Conservation (phyloP, 2,797 vertebrate species). For the Lindbergichthys nudifrons region DNA sequence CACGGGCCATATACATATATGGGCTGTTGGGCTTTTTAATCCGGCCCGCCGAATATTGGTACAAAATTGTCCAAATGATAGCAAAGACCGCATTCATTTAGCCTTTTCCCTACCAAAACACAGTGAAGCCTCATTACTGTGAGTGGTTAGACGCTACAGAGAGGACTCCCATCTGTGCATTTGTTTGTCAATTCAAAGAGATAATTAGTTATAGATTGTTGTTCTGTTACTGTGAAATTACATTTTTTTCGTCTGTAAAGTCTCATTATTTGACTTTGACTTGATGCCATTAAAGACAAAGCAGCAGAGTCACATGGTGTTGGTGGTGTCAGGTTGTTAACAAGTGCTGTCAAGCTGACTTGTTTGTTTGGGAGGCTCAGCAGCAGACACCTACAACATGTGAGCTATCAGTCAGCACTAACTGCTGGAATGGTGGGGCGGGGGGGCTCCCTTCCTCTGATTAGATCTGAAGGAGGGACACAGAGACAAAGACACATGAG, state of each 20-base stretch:
- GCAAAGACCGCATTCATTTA: too few species aligned
- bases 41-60: too few species aligned
- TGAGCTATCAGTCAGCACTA: constrained; percentile 17
- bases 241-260: background rate
- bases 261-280: background rate
- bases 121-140: background rate
- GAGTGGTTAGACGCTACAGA: background rate
- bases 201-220: constrained; percentile 31
- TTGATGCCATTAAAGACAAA: background rate
- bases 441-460: constrained; percentile 1
- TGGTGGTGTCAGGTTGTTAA: constrained; percentile 20
- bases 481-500: constrained; percentile 1
- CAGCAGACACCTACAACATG: background rate
- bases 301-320: background rate
- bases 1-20: too few species aligned
- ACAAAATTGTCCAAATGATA: too few species aligned
- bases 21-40: too few species aligned
- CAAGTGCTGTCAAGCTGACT: background rate
- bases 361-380: constrained; percentile 14
- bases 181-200: constrained; percentile 1
- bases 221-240: background rate
- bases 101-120: too few species aligned
- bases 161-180: constrained; percentile 11
- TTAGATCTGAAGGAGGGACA: constrained; percentile 17
- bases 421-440: background rate